phyloP scores from a whole-genome alignment of 2,888 invertebrate species.

The Chelonus formosanus region DNA sequence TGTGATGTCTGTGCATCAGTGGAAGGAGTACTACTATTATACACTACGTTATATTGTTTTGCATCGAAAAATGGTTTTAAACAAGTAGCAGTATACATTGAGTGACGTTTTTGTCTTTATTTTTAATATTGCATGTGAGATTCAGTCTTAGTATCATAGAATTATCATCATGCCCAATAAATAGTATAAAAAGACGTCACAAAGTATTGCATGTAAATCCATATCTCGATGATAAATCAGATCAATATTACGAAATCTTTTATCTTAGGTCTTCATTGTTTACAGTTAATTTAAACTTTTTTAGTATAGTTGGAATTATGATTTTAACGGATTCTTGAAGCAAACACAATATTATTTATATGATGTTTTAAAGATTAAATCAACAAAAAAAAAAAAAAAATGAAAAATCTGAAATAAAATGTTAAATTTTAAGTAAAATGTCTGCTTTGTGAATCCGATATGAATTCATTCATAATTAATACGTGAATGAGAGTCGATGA shows the following conservation, averaged over 20 bases:
- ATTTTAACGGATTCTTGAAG: no score
- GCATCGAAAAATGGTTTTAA: conserved; percentile 13
- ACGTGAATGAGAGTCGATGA: conserved; percentile 3
- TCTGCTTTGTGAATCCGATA: not conserved
- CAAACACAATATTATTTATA: no score
- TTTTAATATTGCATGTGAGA: not conserved
- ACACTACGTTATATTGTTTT: not conserved
- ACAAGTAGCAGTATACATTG: not conserved
- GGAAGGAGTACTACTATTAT: not conserved
- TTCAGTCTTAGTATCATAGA: not conserved
- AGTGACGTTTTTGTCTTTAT: conserved; percentile 1
- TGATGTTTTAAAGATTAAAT: no score
- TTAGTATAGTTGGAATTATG: no score
- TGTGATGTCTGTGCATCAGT: no score
- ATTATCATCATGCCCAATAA: no score
- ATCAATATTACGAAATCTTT: no score
- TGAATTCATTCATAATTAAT: conserved; percentile 5
- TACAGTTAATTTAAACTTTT: no score
- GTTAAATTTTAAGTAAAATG: not conserved
- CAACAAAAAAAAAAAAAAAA: no score
- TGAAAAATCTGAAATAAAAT: not conserved
- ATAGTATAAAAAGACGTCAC: not conserved
- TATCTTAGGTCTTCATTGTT: no score
- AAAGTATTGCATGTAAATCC: conserved; percentile 6
- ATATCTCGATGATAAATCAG: conserved; percentile 7